These are phyloP conservation scores for Griposia aprilina DNA, from an alignment of 2,888 invertebrate genomes.

Conservation along the genomic window DNA sequence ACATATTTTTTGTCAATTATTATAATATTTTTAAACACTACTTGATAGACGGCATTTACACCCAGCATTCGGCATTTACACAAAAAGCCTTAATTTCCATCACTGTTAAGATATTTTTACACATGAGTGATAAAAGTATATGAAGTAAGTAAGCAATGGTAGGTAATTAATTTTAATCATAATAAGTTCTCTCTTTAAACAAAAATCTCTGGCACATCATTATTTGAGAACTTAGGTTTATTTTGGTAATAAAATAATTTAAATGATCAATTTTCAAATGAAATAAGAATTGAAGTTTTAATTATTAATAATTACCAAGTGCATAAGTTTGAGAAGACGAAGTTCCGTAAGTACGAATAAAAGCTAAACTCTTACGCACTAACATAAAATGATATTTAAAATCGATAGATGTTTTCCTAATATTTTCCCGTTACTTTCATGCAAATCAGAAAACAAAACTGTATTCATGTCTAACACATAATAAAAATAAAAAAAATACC, in stretches of 20 bases:
- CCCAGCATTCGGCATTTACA: neutral
- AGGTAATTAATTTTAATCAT: neutral
- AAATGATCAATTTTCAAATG: neutral
- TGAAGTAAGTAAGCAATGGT: neutral
- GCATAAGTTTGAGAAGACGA: neutral
- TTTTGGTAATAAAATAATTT: neutral
- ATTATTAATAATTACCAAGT: neutral
- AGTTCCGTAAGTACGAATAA: neutral
- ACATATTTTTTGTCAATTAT: neutral
- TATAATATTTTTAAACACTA: neutral
- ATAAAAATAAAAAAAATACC: slow-evolving; percentile 65
- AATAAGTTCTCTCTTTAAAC: neutral
- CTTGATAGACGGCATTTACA: too few species aligned
- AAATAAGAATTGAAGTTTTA: neutral
- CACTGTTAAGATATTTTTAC: neutral
- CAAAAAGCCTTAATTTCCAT: neutral
- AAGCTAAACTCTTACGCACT: neutral
- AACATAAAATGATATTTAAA: neutral
- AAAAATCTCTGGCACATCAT: neutral
- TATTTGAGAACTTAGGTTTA: neutral
- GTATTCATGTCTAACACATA: neutral
- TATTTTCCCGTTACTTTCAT: neutral
- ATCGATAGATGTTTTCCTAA: too few species aligned
- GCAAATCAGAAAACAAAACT: neutral
- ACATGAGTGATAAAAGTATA: neutral